These are phyloP conservation scores for Heliocidaris erythrogramma DNA, from an alignment of 35 echinoderm and acorn worm species.

Conservation along the genomic window DNA sequence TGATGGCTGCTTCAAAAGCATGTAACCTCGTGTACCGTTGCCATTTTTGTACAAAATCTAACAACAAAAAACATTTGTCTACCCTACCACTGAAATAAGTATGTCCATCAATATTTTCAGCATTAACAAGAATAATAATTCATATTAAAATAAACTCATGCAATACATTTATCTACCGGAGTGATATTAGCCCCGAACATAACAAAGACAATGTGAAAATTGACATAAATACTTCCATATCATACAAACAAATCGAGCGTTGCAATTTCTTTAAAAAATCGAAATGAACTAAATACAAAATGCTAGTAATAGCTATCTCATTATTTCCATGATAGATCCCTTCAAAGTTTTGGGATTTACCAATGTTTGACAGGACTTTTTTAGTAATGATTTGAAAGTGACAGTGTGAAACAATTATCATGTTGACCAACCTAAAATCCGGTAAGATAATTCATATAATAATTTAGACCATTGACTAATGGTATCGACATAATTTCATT, in stretches of 20 bases:
- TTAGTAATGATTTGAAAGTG: not conserved
- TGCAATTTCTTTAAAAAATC: not conserved
- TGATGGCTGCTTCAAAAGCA: not conserved
- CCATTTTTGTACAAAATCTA: not conserved
- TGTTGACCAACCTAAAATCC: not conserved
- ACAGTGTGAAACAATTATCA: not conserved
- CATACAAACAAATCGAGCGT: not conserved
- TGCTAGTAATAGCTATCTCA: not conserved
- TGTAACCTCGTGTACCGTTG: not conserved
- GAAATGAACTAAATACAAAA: not conserved
- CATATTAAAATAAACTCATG: not conserved
- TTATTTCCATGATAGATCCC: not conserved
- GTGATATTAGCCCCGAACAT: not conserved
- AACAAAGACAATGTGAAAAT: not conserved
- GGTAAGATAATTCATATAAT: too few relatives aligned
- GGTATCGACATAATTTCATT: not conserved
- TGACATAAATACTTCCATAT: not conserved
- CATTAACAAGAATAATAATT: not conserved
- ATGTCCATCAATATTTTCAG: conserved; percentile 6
- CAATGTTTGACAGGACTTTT: not conserved
- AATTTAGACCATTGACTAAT: not conserved
- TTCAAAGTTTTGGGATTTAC: not conserved
- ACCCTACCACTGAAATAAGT: not conserved
- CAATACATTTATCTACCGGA: not conserved
- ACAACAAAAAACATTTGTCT: not conserved